Conservation (phyloP, 2,797 vertebrate genomes). For the Pseudochromis fuscus region DNA sequence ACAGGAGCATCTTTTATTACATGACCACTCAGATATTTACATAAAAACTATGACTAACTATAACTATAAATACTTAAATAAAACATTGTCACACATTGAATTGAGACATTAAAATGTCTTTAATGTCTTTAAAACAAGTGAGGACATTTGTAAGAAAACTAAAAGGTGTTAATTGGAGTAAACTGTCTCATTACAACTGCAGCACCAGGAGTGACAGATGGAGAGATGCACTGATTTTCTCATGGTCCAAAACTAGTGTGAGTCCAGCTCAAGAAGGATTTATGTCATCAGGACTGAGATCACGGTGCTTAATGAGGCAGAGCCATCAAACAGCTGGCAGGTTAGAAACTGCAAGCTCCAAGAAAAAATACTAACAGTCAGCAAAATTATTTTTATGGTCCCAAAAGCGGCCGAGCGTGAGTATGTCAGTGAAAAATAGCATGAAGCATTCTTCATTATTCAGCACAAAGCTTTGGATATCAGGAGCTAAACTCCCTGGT, state of each 20-base stretch:
- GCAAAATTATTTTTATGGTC: constrained; percentile 14
- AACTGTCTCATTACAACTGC: constrained; percentile 18
- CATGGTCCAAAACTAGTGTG: constrained; percentile 13
- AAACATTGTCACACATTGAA: too few relatives aligned
- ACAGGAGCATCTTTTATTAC: too few relatives aligned
- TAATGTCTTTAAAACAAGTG: constrained; percentile 7
- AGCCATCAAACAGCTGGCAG: constrained; percentile 27
- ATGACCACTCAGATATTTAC: too few relatives aligned
- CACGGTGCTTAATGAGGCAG: constrained; percentile 21
- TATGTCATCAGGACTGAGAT: constrained; percentile 30
- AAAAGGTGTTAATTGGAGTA: constrained; percentile 12
- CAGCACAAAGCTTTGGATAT: constrained; percentile 4
- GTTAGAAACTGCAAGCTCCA: constrained; percentile 20
- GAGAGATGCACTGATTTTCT: constrained; percentile 11
- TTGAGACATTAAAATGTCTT: neutral
- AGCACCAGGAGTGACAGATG: constrained; percentile 39
- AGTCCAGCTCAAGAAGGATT: constrained; percentile 1
- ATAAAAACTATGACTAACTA: too few relatives aligned
- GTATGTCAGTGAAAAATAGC: constrained; percentile 17
- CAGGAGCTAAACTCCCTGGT: constrained; percentile 8
- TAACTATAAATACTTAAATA: too few relatives aligned
- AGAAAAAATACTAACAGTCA: constrained; percentile 13
- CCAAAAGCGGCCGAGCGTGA: constrained; percentile 10
- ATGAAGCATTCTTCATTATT: constrained; percentile 1
- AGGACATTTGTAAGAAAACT: constrained; percentile 17